Conservation (phyloP, 1,140 invertebrate genomes). For the Ganaspis sp. region DNA sequence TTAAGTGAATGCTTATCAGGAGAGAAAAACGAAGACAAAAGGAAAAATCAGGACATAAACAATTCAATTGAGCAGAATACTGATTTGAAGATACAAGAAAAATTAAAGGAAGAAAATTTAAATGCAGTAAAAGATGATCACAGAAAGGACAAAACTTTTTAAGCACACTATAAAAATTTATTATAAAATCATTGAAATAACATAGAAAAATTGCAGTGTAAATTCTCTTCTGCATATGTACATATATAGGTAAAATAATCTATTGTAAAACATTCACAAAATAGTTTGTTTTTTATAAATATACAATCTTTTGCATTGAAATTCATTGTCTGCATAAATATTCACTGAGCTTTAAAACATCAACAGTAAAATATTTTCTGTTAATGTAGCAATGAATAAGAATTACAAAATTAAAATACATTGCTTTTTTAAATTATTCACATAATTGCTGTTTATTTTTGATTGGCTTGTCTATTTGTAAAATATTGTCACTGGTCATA, state of each 20-base stretch:
- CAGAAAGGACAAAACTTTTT: no score
- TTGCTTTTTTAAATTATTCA: not conserved
- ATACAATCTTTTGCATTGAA: not conserved
- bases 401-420: not conserved
- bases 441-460: not conserved
- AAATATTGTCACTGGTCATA: slow-evolving; percentile 9
- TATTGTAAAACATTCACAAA: slow-evolving; percentile 38
- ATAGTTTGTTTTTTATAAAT: not conserved
- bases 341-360: not conserved
- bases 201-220: slow-evolving; percentile 32
- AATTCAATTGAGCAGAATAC: slow-evolving; percentile 28
- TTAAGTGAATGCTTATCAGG: not conserved
- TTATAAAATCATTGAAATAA: slow-evolving; percentile 43
- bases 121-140: no score
- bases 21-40: not conserved
- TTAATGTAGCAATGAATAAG: not conserved
- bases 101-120: slow-evolving; percentile 25
- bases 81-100: slow-evolving; percentile 28
- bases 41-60: slow-evolving; percentile 24
- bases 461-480: not conserved
- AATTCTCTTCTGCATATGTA: slow-evolving; percentile 1
- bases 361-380: not conserved
- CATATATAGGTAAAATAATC: not conserved
- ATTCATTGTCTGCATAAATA: no score
- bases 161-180: slow-evolving; percentile 45